A percentile compares a stretch with the other conserved stretches of the same genome.
These are phyloP conservation scores for Tinamus guttatus DNA, from an alignment of 2,113 vertebrate genomes.

Conservation along the genomic window DNA sequence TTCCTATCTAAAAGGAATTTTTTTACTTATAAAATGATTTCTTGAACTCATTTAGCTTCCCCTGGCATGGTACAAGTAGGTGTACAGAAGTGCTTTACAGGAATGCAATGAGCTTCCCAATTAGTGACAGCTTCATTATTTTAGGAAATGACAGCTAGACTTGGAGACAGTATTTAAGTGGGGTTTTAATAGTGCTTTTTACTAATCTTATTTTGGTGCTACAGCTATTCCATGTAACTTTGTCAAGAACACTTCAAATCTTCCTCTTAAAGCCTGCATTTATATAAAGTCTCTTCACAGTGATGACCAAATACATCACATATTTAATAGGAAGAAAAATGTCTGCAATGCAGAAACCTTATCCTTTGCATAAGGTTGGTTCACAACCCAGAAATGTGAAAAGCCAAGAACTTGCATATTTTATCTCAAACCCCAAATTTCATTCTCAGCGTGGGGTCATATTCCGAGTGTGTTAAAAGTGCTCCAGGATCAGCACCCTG, in stretches of 20 bases:
- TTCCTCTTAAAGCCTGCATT: not conserved
- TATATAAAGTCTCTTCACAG: not conserved
- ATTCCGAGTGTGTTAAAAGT: not conserved
- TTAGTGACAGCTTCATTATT: not conserved
- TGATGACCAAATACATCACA: not conserved
- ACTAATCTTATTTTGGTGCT: not conserved
- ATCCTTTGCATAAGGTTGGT: not conserved
- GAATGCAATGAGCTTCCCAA: not conserved
- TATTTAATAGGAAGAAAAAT: constrained; percentile 31
- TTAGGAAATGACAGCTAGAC: not conserved
- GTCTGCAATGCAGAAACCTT: constrained; percentile 40
- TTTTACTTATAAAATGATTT: not conserved
- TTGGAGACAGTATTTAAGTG: not conserved
- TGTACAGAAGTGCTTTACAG: not conserved
- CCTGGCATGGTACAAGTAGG: rapidly evolving
- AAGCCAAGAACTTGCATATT: not conserved
- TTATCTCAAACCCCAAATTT: not conserved
- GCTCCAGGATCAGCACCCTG: not conserved
- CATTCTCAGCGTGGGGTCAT: not conserved
- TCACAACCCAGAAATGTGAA: not conserved
- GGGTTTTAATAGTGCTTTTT: not conserved
- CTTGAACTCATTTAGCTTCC: not conserved
- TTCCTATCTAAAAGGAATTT: not conserved
- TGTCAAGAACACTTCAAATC: not conserved
- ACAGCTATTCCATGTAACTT: not conserved